Percentiles rank a stretch among this genome's conserved stretches.
These are phyloP conservation scores for Rhamphomyia laevipes DNA, from an alignment of 2,888 invertebrate species.

Conservation along the genomic window DNA sequence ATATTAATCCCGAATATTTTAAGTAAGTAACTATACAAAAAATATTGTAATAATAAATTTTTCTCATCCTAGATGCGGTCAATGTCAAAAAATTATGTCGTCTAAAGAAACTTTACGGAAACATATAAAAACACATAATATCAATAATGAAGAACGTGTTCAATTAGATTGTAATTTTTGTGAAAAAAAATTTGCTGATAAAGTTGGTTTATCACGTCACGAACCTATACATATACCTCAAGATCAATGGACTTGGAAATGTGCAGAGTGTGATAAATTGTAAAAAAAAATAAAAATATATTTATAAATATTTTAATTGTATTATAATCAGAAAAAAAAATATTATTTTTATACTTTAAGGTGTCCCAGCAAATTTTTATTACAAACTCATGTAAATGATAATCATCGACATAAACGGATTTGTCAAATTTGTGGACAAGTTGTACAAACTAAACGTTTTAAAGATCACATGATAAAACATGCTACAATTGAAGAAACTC, in stretches of 20 bases:
- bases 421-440: not conserved
- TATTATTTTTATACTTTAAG: too few relatives aligned
- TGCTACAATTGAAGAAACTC: not conserved
- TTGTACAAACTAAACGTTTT: not conserved
- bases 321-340: too few relatives aligned
- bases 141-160: not conserved
- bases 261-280: conserved; percentile 13
- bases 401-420: not conserved
- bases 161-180: conserved; percentile 29
- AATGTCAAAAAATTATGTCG: conserved; percentile 30
- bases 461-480: not conserved
- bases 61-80: conserved; percentile 19
- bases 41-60: not conserved
- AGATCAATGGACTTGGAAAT: conserved; percentile 11
- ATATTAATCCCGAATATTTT: conserved; percentile 33
- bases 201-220: conserved; percentile 32
- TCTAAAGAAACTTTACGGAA: conserved; percentile 33
- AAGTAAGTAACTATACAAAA: conserved; percentile 14
- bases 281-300: not conserved
- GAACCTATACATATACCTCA: conserved; percentile 29
- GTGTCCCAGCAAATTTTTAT: not conserved
- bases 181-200: conserved; percentile 30
- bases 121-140: conserved; percentile 22
- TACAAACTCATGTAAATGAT: not conserved
- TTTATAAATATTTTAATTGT: too few relatives aligned